Evolutionary conservation across 2,888 invertebrate genomes (phyloP).

Genomic region (Gibbula magus): DNA sequence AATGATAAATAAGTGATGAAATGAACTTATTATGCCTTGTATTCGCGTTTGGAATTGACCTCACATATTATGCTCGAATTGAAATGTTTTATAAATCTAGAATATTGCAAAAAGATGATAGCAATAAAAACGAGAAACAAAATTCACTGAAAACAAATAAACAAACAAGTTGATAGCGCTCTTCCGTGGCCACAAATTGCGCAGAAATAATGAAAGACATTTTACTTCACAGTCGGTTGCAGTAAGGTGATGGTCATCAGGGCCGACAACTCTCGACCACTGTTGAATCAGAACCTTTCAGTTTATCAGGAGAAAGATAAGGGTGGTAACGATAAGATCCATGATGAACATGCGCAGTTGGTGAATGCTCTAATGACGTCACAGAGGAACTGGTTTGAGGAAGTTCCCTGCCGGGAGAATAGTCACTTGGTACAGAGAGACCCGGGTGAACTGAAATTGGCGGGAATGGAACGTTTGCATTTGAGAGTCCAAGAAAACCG

Average conservation of each 20-base stretch:
- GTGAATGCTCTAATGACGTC: conserved; percentile 20
- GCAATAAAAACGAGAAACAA: no score
- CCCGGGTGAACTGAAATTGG: conserved; percentile 53
- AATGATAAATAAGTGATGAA: no score
- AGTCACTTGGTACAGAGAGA: conserved; percentile 29
- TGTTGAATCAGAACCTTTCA: conserved; percentile 31
- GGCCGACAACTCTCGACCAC: conserved; percentile 32
- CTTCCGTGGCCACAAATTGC: no score
- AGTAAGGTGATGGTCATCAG: neutral
- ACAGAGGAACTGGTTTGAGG: conserved; percentile 19
- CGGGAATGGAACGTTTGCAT: conserved; percentile 57
- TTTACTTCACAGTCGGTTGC: neutral
- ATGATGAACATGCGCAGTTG: conserved; percentile 4
- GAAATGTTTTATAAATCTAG: no score
- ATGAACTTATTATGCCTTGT: no score
- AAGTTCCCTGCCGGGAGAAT: conserved; percentile 1
- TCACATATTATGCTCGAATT: no score
- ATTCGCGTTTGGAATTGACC: no score
- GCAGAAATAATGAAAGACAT: neutral
- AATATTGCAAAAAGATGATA: no score
- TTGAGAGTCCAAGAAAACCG: conserved; percentile 58
- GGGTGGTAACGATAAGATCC: conserved; percentile 67
- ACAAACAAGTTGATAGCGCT: no score
- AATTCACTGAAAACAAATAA: no score
- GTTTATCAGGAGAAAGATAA: conserved; percentile 60